Conservation (phyloP, 1,140 invertebrate species). For the Drusus annulatus region DNA sequence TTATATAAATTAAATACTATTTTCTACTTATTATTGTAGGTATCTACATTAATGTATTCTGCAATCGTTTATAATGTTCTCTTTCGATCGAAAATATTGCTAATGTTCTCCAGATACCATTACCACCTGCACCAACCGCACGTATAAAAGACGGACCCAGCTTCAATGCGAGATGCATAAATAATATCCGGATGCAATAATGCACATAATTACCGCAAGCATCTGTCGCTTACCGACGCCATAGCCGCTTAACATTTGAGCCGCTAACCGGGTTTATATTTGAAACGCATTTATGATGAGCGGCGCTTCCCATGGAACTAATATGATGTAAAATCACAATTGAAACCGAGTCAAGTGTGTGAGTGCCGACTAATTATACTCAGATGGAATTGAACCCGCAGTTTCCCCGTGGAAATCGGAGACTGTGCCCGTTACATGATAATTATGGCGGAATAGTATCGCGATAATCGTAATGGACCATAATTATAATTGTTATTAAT, state of each 20-base stretch:
- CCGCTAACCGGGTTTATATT: conserved; percentile 9
- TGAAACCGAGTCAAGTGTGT: conserved; percentile 10
- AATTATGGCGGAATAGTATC: not conserved
- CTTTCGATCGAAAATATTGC: no score
- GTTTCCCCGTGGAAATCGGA: not conserved
- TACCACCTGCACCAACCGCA: no score
- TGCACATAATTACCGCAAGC: not conserved
- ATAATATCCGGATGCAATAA: not conserved
- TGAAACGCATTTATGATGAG: not conserved
- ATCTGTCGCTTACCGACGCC: not conserved
- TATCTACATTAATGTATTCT: no score
- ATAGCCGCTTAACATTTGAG: not conserved
- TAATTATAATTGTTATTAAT: no score
- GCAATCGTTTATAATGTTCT: no score
- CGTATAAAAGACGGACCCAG: no score
- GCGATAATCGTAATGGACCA: not conserved
- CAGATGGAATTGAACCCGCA: not conserved
- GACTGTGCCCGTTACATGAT: not conserved
- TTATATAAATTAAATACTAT: no score
- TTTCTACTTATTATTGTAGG: no score
- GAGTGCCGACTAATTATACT: not conserved
- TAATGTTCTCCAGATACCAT: no score
- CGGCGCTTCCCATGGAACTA: not conserved
- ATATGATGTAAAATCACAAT: conserved; percentile 20
- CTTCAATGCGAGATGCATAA: no score